These are phyloP conservation scores for Mormyrus lacerda DNA, from an alignment of 2,113 vertebrate species.

Conservation along the genomic window DNA sequence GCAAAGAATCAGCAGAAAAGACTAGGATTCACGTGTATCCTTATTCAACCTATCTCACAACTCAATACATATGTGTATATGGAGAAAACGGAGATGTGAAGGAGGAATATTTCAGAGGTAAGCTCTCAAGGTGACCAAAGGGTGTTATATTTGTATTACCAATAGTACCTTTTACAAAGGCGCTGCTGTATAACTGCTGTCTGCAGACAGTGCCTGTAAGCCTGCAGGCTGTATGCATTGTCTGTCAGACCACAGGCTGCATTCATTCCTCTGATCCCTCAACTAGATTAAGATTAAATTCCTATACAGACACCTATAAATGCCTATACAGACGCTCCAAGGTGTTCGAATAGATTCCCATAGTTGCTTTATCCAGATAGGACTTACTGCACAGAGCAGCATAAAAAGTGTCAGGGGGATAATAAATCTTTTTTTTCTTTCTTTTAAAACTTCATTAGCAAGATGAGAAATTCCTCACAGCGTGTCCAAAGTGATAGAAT, in stretches of 20 bases:
- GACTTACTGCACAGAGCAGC: slow-evolving; percentile 2
- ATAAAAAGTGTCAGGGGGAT: neutral
- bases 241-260: neutral
- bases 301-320: neutral
- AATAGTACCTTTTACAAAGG: neutral
- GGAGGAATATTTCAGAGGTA: neutral
- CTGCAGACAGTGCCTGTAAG: neutral
- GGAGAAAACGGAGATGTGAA: neutral
- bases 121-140: neutral
- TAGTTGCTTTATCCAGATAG: neutral
- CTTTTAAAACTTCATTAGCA: slow-evolving; percentile 4
- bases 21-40: neutral
- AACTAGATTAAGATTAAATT: slow-evolving; percentile 10
- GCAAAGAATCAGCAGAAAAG: neutral
- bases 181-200: neutral
- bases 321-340: neutral
- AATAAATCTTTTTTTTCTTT: neutral
- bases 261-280: neutral
- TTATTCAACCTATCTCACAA: neutral
- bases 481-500: slow-evolving; percentile 1
- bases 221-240: neutral
- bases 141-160: neutral
- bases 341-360: neutral
- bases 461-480: neutral
- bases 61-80: neutral